Conservation (phyloP, 2,113 vertebrate genomes). For the Myrmecobius fasciatus region DNA sequence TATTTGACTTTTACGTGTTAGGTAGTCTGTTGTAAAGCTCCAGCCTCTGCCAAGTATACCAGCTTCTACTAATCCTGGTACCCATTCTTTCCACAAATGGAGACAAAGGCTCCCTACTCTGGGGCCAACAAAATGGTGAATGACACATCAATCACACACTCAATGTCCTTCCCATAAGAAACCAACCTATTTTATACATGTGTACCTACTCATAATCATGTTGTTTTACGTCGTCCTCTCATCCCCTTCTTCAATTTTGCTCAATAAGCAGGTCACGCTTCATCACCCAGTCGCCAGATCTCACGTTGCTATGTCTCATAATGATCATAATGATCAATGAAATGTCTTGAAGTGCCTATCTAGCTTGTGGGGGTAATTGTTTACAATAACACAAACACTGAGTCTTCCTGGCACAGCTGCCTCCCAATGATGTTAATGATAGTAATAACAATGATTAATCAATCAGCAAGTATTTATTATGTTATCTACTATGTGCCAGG, state of each 20-base stretch:
- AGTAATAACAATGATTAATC: neutral
- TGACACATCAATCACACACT: neutral
- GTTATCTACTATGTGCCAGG: neutral
- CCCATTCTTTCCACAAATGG: neutral
- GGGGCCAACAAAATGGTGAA: neutral
- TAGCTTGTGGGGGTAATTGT: neutral
- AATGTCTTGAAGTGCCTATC: neutral
- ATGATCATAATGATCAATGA: neutral
- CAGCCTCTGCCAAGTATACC: neutral
- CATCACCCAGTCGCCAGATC: neutral
- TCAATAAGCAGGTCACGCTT: neutral
- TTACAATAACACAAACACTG: neutral
- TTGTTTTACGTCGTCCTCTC: neutral
- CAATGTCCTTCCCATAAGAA: neutral
- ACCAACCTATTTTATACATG: neutral
- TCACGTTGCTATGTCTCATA: neutral
- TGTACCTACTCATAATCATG: neutral
- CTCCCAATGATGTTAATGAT: neutral
- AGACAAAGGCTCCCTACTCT: neutral
- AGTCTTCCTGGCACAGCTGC: neutral
- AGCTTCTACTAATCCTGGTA: neutral
- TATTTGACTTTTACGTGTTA: neutral
- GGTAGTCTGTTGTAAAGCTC: neutral
- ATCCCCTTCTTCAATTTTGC: neutral
- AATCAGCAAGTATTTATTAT: neutral